Evolutionary conservation across 2,888 invertebrate species (phyloP), one percentile per base, ranked within the genome.

Genomic region (Dorcus parallelipipedus): DNA sequence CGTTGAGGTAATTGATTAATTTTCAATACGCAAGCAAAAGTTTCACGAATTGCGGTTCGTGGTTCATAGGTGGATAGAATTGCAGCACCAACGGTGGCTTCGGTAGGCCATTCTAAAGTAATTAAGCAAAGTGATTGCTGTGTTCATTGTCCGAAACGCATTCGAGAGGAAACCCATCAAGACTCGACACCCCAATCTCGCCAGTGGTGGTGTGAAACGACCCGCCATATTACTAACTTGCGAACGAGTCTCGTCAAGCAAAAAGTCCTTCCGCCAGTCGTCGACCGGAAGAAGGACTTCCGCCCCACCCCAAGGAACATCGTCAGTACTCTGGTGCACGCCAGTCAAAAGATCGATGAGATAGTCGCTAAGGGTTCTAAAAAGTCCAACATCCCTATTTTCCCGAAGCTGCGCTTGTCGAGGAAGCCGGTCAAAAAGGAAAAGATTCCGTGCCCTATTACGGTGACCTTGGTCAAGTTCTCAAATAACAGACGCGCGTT

Each of bases 71-170:
- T 87, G 67, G 85, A 85, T 23, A 81, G 88, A 54, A 82, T 89
- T 56, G 80, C 85, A 6, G 86, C 87, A 0, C 87, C 87, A 1
- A 89, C 89, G 0, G 83, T 85, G 68, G 83, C 88, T 9, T 87
- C 86, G n/a, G 63, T 84, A 54, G 73, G 79, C 39, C 85, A 85
- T 2, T 77, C 82, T 26, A 65, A 52, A 56, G 40, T 52, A 3
- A 40, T 33, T 2, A 33, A 9, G 14, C 14, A 49, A 10, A 41
- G 23, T n/a, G 38, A 55, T 39, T 3, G 26, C n/a, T 40, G 20
- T 59, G 55, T 33, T 76, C 80, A 42, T n/a, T 60, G 60, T 54
- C 47, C 54, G n/a, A 60, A 53, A 50, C 51, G 45, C 14, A 41
- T n/a, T 14, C 49, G 40, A 9, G 53, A 53, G 23, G 43, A 43